A percentile compares a stretch with the other conserved stretches of the same genome.
These are phyloP conservation scores for Acanthurus leucopareius DNA, from an alignment of 2,797 vertebrate species.

Conservation along the genomic window DNA sequence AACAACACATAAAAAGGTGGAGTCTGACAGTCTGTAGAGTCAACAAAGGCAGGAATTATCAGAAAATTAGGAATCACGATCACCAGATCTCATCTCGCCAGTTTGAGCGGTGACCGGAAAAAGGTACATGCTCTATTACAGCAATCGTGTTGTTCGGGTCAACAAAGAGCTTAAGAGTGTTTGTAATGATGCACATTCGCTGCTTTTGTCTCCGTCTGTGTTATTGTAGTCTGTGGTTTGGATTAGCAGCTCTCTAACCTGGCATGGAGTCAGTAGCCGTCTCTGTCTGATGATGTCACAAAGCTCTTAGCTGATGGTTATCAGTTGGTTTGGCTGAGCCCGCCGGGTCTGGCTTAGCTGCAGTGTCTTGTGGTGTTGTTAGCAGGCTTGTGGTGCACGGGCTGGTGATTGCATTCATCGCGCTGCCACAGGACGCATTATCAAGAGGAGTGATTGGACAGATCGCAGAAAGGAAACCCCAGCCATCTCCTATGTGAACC, in stretches of 20 bases:
- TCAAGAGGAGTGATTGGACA: slow-evolving; percentile 63
- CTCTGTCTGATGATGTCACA: slow-evolving; percentile 87
- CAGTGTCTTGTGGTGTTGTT: slow-evolving; percentile 76
- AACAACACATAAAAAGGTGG: not conserved
- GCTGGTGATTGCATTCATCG: slow-evolving; percentile 72
- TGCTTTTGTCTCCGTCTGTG: slow-evolving; percentile 74
- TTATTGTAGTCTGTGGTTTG: slow-evolving; percentile 76
- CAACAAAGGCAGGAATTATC: not conserved
- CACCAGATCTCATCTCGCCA: slow-evolving; percentile 4
- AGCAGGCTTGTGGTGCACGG: slow-evolving; percentile 64
- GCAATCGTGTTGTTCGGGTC: slow-evolving; percentile 62
- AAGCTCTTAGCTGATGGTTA: slow-evolving; percentile 85
- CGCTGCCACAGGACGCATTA: slow-evolving; percentile 69
- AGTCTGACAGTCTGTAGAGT: slow-evolving; percentile 1
- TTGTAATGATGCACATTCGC: slow-evolving; percentile 79
- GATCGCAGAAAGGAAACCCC: slow-evolving; percentile 52
- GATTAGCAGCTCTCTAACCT: slow-evolving; percentile 77
- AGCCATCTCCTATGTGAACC: slow-evolving; percentile 33
- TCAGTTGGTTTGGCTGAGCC: slow-evolving; percentile 72
- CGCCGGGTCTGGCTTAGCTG: slow-evolving; percentile 66
- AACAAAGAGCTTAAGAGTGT: slow-evolving; percentile 75
- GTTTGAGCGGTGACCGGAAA: slow-evolving; percentile 31
- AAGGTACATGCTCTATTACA: slow-evolving; percentile 45
- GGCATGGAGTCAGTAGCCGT: slow-evolving; percentile 76
- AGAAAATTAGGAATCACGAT: not conserved